phyloP scores from a whole-genome alignment of 53 echinoderm and acorn worm genomes.

The Paracentrotus lividus region DNA sequence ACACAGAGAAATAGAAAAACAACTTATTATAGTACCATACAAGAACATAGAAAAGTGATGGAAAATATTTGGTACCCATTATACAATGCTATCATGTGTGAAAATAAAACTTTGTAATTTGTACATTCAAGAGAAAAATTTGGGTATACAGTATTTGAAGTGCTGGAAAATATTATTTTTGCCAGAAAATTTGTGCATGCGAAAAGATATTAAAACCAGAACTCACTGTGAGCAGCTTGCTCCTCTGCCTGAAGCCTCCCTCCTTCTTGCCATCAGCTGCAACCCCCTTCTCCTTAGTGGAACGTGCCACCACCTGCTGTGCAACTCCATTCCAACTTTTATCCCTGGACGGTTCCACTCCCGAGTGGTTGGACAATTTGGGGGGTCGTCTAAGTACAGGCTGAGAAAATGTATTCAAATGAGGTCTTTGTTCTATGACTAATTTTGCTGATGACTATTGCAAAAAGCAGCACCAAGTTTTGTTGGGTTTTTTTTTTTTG shows the following conservation, averaged over 20 bases:
- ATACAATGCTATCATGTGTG: background rate
- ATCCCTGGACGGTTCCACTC: slow-evolving; percentile 52
- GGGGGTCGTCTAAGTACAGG: slow-evolving; percentile 42
- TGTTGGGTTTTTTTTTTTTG: background rate
- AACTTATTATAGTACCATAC: too few relatives aligned
- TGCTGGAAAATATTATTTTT: background rate
- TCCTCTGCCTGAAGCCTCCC: slow-evolving; percentile 63
- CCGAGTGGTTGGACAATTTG: slow-evolving; percentile 31
- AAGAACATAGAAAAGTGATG: too few relatives aligned
- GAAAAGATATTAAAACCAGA: background rate
- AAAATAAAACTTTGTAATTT: background rate
- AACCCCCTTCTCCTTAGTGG: slow-evolving; percentile 47
- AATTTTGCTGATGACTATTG: slow-evolving; percentile 63
- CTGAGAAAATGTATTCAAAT: slow-evolving; percentile 60
- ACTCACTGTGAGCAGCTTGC: slow-evolving; percentile 65
- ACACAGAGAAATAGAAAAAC: too few relatives aligned
- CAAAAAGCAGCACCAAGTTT: background rate
- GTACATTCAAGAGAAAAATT: too few relatives aligned
- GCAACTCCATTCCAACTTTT: slow-evolving; percentile 36
- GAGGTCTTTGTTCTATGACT: slow-evolving; percentile 60
- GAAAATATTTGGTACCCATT: too few relatives aligned
- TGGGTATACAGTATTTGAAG: background rate
- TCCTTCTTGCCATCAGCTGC: slow-evolving; percentile 46
- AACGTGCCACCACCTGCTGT: slow-evolving; percentile 13
- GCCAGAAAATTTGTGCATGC: background rate